A percentile compares a stretch with the other conserved stretches of the same genome.
Evolutionary conservation across 2,113 vertebrate genomes (phyloP).

Genomic region (Tapirus terrestris): DNA sequence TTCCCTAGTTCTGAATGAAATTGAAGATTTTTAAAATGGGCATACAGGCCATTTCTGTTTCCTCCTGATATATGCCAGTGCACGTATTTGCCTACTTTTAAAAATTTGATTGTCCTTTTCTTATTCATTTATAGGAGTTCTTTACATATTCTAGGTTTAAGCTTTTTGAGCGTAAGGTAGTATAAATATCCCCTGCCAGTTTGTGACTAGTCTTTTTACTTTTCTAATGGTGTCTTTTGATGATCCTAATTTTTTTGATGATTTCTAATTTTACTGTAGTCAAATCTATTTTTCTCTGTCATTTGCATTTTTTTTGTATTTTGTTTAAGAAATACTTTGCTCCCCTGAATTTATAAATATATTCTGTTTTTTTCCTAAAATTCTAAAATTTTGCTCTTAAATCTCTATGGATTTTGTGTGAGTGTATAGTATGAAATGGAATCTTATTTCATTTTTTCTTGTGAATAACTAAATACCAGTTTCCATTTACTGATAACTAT

Average conservation of each 20-base stretch:
- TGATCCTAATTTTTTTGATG: neutral
- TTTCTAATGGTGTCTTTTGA: neutral
- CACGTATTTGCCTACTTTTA: neutral
- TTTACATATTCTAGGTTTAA: neutral
- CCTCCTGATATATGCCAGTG: neutral
- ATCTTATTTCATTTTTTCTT: neutral
- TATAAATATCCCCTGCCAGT: neutral
- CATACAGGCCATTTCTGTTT: neutral
- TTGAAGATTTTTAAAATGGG: neutral
- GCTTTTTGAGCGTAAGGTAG: neutral
- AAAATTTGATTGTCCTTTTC: neutral
- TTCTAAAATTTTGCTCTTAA: neutral
- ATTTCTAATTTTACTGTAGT: neutral
- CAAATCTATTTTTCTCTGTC: neutral
- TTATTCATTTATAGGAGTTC: neutral
- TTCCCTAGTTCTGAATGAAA: slow-evolving; percentile 25
- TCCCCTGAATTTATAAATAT: neutral
- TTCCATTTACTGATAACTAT: neutral
- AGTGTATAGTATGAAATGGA: neutral
- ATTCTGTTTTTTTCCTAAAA: neutral
- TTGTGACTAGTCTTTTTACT: neutral
- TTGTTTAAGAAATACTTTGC: neutral
- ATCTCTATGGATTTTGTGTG: neutral
- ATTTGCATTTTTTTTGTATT: neutral
- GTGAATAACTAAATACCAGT: neutral